Conservation (phyloP, 2,797 vertebrate genomes). For the Muscicapa comitata region DNA sequence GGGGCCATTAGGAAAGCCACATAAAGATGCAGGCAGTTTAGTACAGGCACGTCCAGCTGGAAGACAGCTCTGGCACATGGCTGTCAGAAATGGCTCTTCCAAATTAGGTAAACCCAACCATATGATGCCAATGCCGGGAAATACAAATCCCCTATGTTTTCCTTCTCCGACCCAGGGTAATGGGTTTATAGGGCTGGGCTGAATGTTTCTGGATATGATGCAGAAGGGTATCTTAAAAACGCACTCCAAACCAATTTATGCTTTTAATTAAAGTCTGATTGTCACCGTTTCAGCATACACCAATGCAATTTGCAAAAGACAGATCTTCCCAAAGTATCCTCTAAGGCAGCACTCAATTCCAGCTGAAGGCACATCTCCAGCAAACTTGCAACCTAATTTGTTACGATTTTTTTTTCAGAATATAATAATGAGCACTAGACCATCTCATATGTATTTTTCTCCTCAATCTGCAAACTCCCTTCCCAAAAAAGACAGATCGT, state of each 20-base stretch:
- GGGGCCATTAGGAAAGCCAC: conserved; percentile 1
- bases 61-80: background rate
- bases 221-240: conserved; percentile 28
- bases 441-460: conserved; percentile 40
- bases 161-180: background rate
- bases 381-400: conserved; percentile 40
- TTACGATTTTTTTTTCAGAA: conserved; percentile 37
- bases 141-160: background rate
- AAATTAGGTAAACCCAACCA: background rate
- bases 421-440: conserved; percentile 51
- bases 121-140: background rate
- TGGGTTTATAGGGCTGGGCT: background rate
- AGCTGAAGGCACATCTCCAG: background rate
- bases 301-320: conserved; percentile 49
- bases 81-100: background rate
- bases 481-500: conserved; percentile 63
- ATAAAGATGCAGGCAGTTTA: background rate
- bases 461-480: conserved; percentile 55
- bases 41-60: background rate
- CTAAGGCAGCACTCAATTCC: conserved; percentile 40
- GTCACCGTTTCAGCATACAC: conserved; percentile 52
- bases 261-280: conserved; percentile 64
- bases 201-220: conserved; percentile 13
- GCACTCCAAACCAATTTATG: conserved; percentile 16
- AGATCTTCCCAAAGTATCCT: conserved; percentile 47